Evolutionary conservation across 2,888 invertebrate genomes (phyloP).

Genomic region (Hedychridium roseum): DNA sequence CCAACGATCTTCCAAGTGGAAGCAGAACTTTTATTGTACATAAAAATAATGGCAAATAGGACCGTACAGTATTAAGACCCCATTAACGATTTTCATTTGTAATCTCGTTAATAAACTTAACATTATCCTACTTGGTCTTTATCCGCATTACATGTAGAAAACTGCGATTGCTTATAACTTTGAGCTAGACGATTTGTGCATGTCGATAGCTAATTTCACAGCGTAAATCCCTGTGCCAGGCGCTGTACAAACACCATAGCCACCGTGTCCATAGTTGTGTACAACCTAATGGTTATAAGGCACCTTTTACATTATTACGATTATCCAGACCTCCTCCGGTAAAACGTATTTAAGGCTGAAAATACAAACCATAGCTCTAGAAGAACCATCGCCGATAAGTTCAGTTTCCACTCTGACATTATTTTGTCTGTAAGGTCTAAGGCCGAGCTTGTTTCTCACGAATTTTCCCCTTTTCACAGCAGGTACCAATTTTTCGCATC

Average conservation of each 20-base stretch:
- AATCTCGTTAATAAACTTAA: constrained; percentile 36
- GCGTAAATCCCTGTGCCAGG: constrained; percentile 88
- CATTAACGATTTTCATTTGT: constrained; percentile 39
- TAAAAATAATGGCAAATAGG: constrained; percentile 19
- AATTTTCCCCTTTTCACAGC: constrained; percentile 63
- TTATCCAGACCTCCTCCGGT: not conserved
- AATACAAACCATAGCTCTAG: constrained; percentile 40
- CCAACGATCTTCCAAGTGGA: no score
- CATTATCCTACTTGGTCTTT: not conserved
- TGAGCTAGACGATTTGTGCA: constrained; percentile 52
- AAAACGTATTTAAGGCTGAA: not conserved
- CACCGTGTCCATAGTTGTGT: constrained; percentile 96
- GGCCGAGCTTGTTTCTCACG: constrained; percentile 66
- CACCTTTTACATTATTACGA: constrained; percentile 1
- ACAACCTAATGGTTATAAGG: constrained; percentile 66
- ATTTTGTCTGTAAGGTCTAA: constrained; percentile 82
- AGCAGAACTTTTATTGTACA: no score
- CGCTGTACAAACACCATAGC: constrained; percentile 89
- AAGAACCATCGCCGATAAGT: constrained; percentile 36
- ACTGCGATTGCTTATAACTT: constrained; percentile 26
- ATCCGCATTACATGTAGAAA: not conserved
- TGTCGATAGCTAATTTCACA: constrained; percentile 72
- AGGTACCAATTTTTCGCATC: constrained; percentile 81
- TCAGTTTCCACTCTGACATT: constrained; percentile 79
- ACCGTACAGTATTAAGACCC: constrained; percentile 46